Percentiles rank a stretch among this genome's conserved stretches.
phyloP scores from a whole-genome alignment of 1,140 invertebrate species.

The Panagrolaimus sp. region DNA sequence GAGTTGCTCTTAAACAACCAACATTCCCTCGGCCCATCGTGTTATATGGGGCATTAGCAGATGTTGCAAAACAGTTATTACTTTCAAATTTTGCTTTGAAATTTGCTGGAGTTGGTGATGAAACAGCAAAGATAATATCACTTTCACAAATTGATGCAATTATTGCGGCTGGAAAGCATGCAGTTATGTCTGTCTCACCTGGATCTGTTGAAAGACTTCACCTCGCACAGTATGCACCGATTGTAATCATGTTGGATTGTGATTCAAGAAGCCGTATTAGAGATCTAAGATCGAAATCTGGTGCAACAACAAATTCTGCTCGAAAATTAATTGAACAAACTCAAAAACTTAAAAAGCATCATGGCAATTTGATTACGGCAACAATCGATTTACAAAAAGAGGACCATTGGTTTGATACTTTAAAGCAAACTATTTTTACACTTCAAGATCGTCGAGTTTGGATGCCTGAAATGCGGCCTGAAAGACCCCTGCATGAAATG shows the following conservation, averaged over 20 bases:
- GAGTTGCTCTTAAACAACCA: slow-evolving; percentile 72
- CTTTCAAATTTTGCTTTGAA: slow-evolving; percentile 82
- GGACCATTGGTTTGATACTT: slow-evolving; percentile 85
- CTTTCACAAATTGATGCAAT: slow-evolving; percentile 42
- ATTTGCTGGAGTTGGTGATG: slow-evolving; percentile 73
- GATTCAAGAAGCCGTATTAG: slow-evolving; percentile 90
- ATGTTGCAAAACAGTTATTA: slow-evolving; percentile 81
- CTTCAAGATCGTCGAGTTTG: slow-evolving; percentile 87
- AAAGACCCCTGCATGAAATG: slow-evolving; percentile 67
- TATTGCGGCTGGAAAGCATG: slow-evolving; percentile 74
- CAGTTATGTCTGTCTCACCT: slow-evolving; percentile 87
- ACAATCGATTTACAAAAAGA: slow-evolving; percentile 74
- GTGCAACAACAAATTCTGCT: slow-evolving; percentile 41
- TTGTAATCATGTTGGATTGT: slow-evolving; percentile 89
- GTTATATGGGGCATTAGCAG: slow-evolving; percentile 85
- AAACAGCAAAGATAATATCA: slow-evolving; percentile 9
- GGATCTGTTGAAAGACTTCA: slow-evolving; percentile 92
- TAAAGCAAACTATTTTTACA: slow-evolving; percentile 82
- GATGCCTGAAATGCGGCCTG: slow-evolving; percentile 78
- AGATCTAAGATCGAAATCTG: slow-evolving; percentile 69
- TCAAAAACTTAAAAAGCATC: slow-evolving; percentile 86
- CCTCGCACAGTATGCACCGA: slow-evolving; percentile 95
- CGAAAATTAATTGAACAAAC: slow-evolving; percentile 89
- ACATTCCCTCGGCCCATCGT: slow-evolving; percentile 79
- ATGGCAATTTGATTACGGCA: slow-evolving; percentile 88